Evolutionary conservation across 1,140 invertebrate species (phyloP).

Genomic region (Grapholita molesta): DNA sequence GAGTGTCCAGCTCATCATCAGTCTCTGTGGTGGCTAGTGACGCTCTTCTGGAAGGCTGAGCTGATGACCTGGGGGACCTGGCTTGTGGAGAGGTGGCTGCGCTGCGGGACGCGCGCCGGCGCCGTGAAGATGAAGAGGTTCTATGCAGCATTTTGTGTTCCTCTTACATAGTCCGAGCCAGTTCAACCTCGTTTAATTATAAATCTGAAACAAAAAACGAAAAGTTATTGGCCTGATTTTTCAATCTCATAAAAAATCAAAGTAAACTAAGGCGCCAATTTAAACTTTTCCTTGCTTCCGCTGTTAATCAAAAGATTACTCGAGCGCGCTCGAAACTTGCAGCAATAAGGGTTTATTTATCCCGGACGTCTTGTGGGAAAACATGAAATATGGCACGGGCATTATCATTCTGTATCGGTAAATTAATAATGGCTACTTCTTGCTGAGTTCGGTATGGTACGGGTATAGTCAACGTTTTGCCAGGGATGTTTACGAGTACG

Average conservation of each 20-base stretch:
- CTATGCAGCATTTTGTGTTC: conserved; percentile 79
- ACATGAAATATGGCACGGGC: conserved; percentile 5
- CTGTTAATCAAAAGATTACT: conserved; percentile 11
- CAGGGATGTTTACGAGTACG: no score
- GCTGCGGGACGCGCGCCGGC: conserved; percentile 81
- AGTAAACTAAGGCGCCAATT: conserved; percentile 7
- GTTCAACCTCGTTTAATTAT: not conserved
- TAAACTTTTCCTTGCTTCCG: not conserved
- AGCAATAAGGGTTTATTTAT: conserved; percentile 6
- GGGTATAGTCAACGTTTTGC: no score
- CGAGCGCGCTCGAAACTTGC: not conserved
- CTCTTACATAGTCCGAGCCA: conserved; percentile 10
- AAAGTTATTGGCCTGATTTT: conserved; percentile 3
- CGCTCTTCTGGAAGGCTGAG: conserved; percentile 64
- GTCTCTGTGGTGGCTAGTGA: conserved; percentile 67
- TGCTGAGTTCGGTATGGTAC: not conserved
- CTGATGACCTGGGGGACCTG: conserved; percentile 66
- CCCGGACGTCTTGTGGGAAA: not conserved
- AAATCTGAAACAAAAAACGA: not conserved
- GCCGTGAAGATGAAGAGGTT: conserved; percentile 80
- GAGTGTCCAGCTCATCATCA: conserved; percentile 67
- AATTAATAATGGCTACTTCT: not conserved
- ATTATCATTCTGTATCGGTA: not conserved
- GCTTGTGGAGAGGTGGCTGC: conserved; percentile 81
- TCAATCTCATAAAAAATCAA: not conserved